Evolutionary conservation across 2,888 invertebrate species (phyloP), one percentile per base, ranked within the genome.

Genomic region (Andrena flavipes): DNA sequence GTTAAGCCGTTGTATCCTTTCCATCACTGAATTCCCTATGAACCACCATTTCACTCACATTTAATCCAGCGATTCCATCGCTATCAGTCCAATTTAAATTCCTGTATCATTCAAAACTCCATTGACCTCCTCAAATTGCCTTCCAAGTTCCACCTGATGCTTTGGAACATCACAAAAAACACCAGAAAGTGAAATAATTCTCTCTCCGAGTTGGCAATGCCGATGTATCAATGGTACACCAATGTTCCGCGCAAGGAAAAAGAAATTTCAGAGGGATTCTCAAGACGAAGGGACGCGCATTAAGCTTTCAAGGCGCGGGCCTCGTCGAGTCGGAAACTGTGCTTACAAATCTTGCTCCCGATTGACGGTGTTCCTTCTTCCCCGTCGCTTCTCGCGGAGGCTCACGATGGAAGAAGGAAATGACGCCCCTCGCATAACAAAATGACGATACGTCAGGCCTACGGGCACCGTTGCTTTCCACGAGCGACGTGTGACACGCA

Each of bases 341-440:
- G 80, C 67, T 80, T 71, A 75, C 80, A 64, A 80, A 82, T 82
- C 80, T 82, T 78, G 82, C 81, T 84, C 82, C 10, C 67, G 33
- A 82, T 82, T 60, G 74, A 74, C 82, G 63, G 30, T 63, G 74
- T 78, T 56, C 70, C 77, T 68, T 78, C 71, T 83, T 81, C 81
- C 77, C 72, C 63, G 70, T 74, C 77, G 71, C 16, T 74, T 78
- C 77, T 74, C 54, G 64, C 63, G 35, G 76, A 73, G 76, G 64
- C 82, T 81, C 79, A 77, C 82, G 80, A 76, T 79, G 69, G 65
- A 88, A 88, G 88, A 85, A 89, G 89, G 89, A 90, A 90, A 90
- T 88, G 84, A 88, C 88, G 80, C 75, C 74, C 59, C 80, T 67
- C 78, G 89, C 88, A 88, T 90, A 87, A 82, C 82, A 87, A 90